A percentile compares a stretch with the other conserved stretches of the same genome.
These are phyloP conservation scores for Drosophila putrida DNA, from an alignment of 2,888 invertebrate genomes.

Conservation along the genomic window DNA sequence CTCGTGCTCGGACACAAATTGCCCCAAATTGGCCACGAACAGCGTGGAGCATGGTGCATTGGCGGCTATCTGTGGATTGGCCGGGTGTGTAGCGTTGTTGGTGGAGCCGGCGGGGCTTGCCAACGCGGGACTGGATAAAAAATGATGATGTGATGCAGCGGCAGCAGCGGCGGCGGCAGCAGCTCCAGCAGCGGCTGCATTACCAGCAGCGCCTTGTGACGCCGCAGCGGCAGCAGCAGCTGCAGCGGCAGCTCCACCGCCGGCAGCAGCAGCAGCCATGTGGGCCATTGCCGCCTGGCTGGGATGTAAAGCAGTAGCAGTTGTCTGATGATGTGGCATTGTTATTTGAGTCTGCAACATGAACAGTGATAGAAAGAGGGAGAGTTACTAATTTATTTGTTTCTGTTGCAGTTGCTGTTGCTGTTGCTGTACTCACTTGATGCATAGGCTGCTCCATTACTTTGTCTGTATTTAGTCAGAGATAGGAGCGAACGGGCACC, in stretches of 20 bases:
- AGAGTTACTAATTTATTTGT: neutral
- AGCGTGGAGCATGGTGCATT: conserved; percentile 98
- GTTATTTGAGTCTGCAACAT: conserved; percentile 86
- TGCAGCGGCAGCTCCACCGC: conserved; percentile 80
- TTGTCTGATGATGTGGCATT: conserved; percentile 86
- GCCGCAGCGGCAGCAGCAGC: conserved; percentile 85
- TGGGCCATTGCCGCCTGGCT: conserved; percentile 88
- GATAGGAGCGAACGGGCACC: conserved; percentile 98
- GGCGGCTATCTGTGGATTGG: conserved; percentile 86
- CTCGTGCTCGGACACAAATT: conserved; percentile 99
- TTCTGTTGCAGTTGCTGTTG: neutral
- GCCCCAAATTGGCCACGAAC: conserved; percentile 99
- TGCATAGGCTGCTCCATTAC: conserved; percentile 86
- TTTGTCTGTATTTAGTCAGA: conserved; percentile 95
- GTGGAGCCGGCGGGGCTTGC: conserved; percentile 92
- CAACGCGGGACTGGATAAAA: conserved; percentile 96
- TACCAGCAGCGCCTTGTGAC: conserved; percentile 65
- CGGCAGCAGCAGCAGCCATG: conserved; percentile 85
- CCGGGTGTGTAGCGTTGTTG: conserved; percentile 86
- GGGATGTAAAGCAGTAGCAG: conserved; percentile 87
- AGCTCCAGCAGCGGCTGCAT: conserved; percentile 70
- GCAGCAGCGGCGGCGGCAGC: conserved; percentile 69
- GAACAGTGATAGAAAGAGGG: neutral
- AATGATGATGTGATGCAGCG: conserved; percentile 90
- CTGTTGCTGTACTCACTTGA: conserved; percentile 82